Evolutionary conservation across 2,888 invertebrate genomes (phyloP).

Genomic region (Rhagonycha fulva): DNA sequence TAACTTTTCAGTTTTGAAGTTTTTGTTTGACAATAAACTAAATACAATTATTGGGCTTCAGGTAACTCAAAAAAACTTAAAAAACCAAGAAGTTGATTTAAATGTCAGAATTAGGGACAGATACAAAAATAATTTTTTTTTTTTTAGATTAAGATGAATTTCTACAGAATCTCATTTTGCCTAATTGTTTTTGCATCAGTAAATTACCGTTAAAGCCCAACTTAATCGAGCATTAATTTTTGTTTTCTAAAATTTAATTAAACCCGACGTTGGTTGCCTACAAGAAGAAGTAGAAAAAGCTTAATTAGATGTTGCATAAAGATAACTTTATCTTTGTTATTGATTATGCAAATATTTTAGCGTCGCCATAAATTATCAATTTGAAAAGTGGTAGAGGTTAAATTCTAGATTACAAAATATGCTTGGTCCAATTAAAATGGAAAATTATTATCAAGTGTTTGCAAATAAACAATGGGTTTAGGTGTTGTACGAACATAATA

Average conservation of each 20-base stretch:
- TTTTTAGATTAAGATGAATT: too few species aligned
- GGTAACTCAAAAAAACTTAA: too few species aligned
- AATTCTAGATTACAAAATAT: neutral
- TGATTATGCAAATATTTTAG: neutral
- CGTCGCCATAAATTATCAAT: conserved; percentile 2
- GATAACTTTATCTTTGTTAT: conserved; percentile 1
- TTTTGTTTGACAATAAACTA: too few species aligned
- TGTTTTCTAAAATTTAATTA: neutral
- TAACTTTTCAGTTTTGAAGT: too few species aligned
- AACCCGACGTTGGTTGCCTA: neutral
- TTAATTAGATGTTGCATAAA: neutral
- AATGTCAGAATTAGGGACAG: too few species aligned
- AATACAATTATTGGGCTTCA: too few species aligned
- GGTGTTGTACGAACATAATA: conserved; percentile 5
- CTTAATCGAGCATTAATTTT: neutral
- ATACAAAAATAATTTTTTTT: too few species aligned
- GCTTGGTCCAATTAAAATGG: neutral
- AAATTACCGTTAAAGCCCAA: neutral
- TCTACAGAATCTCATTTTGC: too few species aligned
- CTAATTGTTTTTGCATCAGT: neutral
- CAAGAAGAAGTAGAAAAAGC: neutral
- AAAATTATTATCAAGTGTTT: neutral
- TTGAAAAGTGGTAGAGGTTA: neutral
- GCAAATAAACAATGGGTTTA: conserved; percentile 2
- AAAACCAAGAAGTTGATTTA: too few species aligned